These are phyloP conservation scores for Hypolimnas misippus DNA, from an alignment of 2,888 invertebrate species.

Conservation along the genomic window DNA sequence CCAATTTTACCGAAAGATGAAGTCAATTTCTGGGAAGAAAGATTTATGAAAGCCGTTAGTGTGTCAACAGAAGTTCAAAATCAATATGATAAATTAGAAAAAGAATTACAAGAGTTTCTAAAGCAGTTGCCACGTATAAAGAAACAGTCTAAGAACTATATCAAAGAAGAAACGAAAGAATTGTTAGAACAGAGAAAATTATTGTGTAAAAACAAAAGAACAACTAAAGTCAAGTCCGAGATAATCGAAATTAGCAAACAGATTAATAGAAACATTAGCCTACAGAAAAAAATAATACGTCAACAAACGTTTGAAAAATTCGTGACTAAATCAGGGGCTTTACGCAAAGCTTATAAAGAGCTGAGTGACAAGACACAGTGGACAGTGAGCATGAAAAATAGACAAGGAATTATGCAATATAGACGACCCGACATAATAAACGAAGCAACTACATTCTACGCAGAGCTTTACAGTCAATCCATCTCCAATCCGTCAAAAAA, in stretches of 20 bases:
- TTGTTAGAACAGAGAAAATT: constrained; percentile 20
- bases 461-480: neutral
- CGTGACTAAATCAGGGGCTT: constrained; percentile 6
- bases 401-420: constrained; percentile 20
- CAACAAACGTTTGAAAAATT: neutral
- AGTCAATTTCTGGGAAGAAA: neutral
- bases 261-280: constrained; percentile 24
- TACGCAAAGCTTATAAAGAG: constrained; percentile 10
- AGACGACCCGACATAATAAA: constrained; percentile 10
- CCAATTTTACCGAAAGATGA: neutral
- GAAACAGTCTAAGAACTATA: constrained; percentile 17
- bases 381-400: constrained; percentile 15
- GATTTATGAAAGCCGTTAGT: neutral
- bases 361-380: constrained; percentile 11
- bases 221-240: constrained; percentile 7
- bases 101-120: constrained; percentile 21
- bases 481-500: neutral
- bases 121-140: constrained; percentile 18
- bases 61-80: neutral
- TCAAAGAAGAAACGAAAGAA: constrained; percentile 21
- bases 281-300: neutral
- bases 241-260: constrained; percentile 15
- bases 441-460: neutral
- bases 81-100: constrained; percentile 11
- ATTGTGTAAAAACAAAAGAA: constrained; percentile 17